A percentile compares a stretch with the other conserved stretches of the same genome.
phyloP scores from a whole-genome alignment of 2,888 invertebrate genomes.

The Lampropteryx suffumata region DNA sequence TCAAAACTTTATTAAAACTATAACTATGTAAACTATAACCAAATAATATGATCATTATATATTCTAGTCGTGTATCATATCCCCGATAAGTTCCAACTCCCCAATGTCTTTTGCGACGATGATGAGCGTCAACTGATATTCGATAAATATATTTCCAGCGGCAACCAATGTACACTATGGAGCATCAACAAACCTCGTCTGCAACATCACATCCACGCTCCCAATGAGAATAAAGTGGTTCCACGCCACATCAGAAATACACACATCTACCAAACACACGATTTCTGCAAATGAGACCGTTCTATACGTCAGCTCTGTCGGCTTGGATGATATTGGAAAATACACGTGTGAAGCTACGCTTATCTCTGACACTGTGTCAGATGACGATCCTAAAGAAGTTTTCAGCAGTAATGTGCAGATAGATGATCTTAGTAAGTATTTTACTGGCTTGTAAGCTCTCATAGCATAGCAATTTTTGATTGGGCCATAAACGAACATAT shows the following conservation, averaged over 20 bases:
- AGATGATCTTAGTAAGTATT: constrained; percentile 20
- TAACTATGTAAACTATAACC: no score
- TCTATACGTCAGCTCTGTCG: constrained; percentile 7
- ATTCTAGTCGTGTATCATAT: no score
- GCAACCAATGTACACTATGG: constrained; percentile 5
- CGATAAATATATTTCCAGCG: constrained; percentile 3
- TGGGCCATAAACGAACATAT: no score
- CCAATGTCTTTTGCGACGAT: no score
- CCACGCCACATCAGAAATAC: constrained; percentile 1
- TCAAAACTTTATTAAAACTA: no score
- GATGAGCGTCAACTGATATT: background rate
- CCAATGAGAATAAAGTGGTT: constrained; percentile 15
- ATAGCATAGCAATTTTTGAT: no score
- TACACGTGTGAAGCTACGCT: constrained; percentile 24
- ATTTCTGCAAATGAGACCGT: constrained; percentile 9
- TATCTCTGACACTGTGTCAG: background rate
- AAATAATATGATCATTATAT: no score
- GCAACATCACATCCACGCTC: constrained; percentile 8
- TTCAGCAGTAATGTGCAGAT: constrained; percentile 16
- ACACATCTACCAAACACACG: background rate
- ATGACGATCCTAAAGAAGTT: constrained; percentile 11
- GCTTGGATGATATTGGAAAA: constrained; percentile 13
- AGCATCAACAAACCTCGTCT: constrained; percentile 1
- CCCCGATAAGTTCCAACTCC: no score
- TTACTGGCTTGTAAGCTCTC: no score